Conservation (phyloP, 2,113 vertebrate genomes). For the Zootoca vivipara region DNA sequence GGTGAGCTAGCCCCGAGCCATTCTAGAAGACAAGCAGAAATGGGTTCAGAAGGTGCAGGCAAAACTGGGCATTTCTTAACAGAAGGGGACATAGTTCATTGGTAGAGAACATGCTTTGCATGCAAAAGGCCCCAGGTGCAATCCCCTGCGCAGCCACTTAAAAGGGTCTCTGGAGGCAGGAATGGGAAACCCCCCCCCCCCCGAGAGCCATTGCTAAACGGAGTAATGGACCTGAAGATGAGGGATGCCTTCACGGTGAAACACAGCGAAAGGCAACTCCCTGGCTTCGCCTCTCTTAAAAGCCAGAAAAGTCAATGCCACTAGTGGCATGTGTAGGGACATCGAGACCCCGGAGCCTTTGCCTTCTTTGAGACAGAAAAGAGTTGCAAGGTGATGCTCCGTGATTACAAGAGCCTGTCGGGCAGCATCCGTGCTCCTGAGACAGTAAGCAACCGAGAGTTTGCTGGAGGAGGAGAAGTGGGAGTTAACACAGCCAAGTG, state of each 20-base stretch:
- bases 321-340: not conserved
- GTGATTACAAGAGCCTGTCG: not conserved
- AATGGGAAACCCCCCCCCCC: not conserved
- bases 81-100: not conserved
- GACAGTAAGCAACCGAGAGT: not conserved
- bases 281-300: not conserved
- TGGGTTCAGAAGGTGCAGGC: not conserved
- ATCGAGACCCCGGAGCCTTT: not conserved
- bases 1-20: not conserved
- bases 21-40: not conserved
- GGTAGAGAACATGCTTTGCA: not conserved
- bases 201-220: too few species aligned
- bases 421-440: too few species aligned
- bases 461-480: not conserved
- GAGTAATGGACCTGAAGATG: too few species aligned
- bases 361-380: not conserved
- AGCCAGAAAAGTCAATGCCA: not conserved
- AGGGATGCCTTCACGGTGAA: not conserved
- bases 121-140: not conserved
- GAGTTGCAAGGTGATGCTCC: not conserved
- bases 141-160: not conserved
- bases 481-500: not conserved
- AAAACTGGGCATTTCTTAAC: not conserved
- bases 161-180: not conserved
- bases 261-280: not conserved